Conservation (phyloP, 2,113 vertebrate species). For the Peromyscus leucopus region DNA sequence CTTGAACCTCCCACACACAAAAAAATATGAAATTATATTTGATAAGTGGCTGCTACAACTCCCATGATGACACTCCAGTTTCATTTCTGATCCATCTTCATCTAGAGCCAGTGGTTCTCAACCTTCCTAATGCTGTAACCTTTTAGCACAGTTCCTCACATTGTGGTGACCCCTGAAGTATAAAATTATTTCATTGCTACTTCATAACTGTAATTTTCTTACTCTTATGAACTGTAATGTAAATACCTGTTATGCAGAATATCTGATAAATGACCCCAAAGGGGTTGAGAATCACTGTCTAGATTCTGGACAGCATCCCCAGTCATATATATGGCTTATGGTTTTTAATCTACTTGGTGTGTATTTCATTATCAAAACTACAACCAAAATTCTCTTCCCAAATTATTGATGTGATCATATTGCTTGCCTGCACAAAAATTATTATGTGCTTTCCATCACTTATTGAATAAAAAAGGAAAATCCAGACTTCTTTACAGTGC, state of each 20-base stretch:
- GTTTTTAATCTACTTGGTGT: not conserved
- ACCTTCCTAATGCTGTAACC: no score
- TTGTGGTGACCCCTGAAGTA: no score
- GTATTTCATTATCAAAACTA: not conserved
- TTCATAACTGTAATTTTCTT: no score
- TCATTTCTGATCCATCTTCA: not conserved
- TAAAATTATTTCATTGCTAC: no score
- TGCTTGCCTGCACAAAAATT: not conserved
- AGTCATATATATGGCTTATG: not conserved
- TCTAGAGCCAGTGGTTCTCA: not conserved
- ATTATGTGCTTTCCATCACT: not conserved
- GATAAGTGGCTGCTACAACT: not conserved
- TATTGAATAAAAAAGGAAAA: slow-evolving; percentile 45
- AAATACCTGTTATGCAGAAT: no score
- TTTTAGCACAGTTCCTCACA: no score
- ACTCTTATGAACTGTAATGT: no score
- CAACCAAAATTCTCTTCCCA: slow-evolving; percentile 22
- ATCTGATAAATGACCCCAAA: no score
- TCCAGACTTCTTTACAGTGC: not conserved
- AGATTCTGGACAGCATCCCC: not conserved
- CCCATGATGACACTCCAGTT: not conserved
- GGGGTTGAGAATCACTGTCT: not conserved
- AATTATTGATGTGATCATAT: not conserved
- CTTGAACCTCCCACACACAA: no score
- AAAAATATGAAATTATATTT: not conserved